These are phyloP conservation scores for Montipora efflorescens DNA, from an alignment of 64 coral and sea anemone genomes.

Conservation along the genomic window DNA sequence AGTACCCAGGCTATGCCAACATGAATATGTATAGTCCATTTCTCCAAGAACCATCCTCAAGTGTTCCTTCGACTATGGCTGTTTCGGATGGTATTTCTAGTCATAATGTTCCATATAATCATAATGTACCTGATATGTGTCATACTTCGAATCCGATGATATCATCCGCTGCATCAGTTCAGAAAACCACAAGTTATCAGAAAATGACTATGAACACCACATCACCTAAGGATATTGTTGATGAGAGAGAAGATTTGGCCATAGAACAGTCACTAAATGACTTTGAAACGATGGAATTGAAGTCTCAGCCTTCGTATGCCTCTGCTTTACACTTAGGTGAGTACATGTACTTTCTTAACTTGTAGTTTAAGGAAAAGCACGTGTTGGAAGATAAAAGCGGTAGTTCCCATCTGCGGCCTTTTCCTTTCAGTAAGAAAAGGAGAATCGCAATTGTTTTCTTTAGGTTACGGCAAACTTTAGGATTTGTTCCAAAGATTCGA, in stretches of 20 bases:
- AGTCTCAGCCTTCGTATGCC: constrained; percentile 73
- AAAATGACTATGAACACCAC: neutral
- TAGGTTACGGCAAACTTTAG: neutral
- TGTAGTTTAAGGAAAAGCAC: too few species aligned
- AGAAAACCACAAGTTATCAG: neutral
- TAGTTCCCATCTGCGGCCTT: neutral
- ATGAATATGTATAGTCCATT: constrained; percentile 30
- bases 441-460: too few species aligned
- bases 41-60: neutral
- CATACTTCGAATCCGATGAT: constrained; percentile 2
- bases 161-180: neutral
- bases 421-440: neutral
- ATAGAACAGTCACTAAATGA: constrained; percentile 81
- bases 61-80: constrained; percentile 22
- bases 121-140: neutral
- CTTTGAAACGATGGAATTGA: constrained; percentile 66
- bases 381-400: neutral
- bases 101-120: constrained; percentile 22
- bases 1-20: constrained; percentile 1
- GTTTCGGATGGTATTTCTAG: constrained; percentile 11
- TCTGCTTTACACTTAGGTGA: constrained; percentile 72
- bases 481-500: neutral
- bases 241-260: constrained; percentile 83
- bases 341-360: neutral
- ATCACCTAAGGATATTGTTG: constrained; percentile 69